A percentile compares a stretch with the other conserved stretches of the same genome.
Evolutionary conservation across 2,888 invertebrate genomes (phyloP).

Genomic region (Drosophila flavopinicola): DNA sequence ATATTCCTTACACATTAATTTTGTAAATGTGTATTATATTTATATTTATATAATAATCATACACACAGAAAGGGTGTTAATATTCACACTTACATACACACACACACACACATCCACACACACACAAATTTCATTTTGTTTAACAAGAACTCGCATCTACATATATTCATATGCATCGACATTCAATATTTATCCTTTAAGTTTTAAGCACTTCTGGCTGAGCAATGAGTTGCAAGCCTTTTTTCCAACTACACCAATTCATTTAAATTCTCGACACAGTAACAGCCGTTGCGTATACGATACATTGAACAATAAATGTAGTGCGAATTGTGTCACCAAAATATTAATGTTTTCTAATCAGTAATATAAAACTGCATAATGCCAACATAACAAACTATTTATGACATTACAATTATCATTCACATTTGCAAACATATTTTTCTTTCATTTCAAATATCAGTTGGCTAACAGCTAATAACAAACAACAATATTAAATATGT

Average conservation of each 20-base stretch:
- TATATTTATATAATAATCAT: conserved; percentile 1
- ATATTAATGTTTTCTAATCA: background rate
- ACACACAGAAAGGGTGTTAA: conserved; percentile 39
- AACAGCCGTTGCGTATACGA: conserved; percentile 5
- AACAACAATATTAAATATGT: too few relatives aligned
- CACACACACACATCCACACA: conserved; percentile 36
- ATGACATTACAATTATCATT: conserved; percentile 19
- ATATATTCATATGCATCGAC: background rate
- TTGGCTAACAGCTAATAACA: background rate
- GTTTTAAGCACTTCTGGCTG: background rate
- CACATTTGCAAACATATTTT: conserved; percentile 3
- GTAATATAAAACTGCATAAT: background rate
- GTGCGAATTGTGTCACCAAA: conserved; percentile 1
- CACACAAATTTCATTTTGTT: conserved; percentile 33
- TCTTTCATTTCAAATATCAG: background rate
- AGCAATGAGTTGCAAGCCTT: background rate
- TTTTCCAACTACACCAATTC: background rate
- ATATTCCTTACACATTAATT: too few relatives aligned
- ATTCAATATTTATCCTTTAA: conserved; percentile 1
- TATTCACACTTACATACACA: conserved; percentile 63
- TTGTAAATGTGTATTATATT: background rate
- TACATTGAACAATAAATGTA: conserved; percentile 2
- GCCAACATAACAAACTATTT: conserved; percentile 4
- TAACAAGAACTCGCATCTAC: conserved; percentile 13
- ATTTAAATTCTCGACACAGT: background rate